Evolutionary conservation across 2,797 vertebrate genomes (phyloP), one percentile per base, ranked within the genome.

Genomic region (Lates japonicus): DNA sequence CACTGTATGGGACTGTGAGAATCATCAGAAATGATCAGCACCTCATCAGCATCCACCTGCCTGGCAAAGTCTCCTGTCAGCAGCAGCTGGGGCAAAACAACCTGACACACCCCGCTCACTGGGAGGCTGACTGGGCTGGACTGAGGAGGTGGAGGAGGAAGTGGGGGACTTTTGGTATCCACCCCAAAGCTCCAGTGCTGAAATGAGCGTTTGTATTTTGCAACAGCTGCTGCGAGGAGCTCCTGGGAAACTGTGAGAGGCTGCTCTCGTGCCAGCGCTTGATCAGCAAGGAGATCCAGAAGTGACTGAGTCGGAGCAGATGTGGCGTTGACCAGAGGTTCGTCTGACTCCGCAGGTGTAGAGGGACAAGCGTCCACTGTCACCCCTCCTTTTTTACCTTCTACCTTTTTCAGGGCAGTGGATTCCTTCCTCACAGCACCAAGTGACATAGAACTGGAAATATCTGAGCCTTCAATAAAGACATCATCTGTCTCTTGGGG

Each of bases 221-320:
- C 70, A 1, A 88, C 59, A 1, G 89, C 84, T 6, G 78, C 74
- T 1, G 79, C 80, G 0, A 93, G 54, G 17, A 91, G 72, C 73
- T 90, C 76, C 31, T 82, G 88, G 16, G 86, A 65, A 10, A 74
- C 39, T 0, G n/a, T 0, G 71, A 93, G 82, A 29, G 95, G 84
- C 19, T 95, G 95, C 63, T 94, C 94, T 48, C 90, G 80, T 0
- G 94, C 93, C 51, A 96, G 83, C 5, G 96, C 96, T 83, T 97
- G 96, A 66, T 97, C 96, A 0, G 95, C 95, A 35, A 97, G 90
- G 82, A 96, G 94, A 70, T 94, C 95, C 25, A 97, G 95, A 1
- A 94, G 93, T 5, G 95, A 96, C 62, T 93, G 94, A 17, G 94
- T 83, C 1, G 93, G 93, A 39, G 87, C 39, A 4, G 85, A 29